Base-by-base conservation (phyloP, 2,113 vertebrate genomes). In the Brachionichthys hirsutus region DNA sequence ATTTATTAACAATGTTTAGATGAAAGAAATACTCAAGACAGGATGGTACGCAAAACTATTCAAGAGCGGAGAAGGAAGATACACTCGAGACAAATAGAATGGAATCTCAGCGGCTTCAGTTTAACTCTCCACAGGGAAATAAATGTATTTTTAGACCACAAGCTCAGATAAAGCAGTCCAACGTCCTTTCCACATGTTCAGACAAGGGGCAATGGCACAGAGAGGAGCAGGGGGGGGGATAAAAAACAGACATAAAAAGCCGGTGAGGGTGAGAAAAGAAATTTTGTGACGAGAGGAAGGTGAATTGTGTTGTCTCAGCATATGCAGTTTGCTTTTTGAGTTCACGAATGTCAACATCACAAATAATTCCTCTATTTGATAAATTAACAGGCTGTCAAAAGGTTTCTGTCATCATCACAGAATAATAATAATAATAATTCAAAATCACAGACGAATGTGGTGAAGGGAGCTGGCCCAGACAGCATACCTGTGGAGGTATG, bases 91-190 rank as follows among this genome's bases (percentile, higher is more conserved):
- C 44, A 68, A 71, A 75, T 44, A 40, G 55, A 71, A 75, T 62
- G 52, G 64, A 61, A 70, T 80, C 68, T 78, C 67, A 36, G 54
- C 57, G 78, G 56, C 61, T 78, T 79, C 65, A 56, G 65, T 46
- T 63, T 44, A 65, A 61, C 36, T 64, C 67, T 78, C 58, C 54
- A 61, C 50, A 50, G 77, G 74, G 52, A 17, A 54, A 62, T 52
- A 11, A 8, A 54, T 61, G 62, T 78, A 70, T 75, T 81, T 85
- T 87, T 82, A 80, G 72, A 80, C 62, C 19, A 8, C 46, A 49
- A 30, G 55, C 47, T 64, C 41, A 36, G 49, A 72, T 56, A 65
- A 62, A 69, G 49, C 51, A 43, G 62, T 59, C 51, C 67, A 78
- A 67, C 70, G 74, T 74, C 50, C 34, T 75, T 72, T 62, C 47